Evolutionary conservation across 2,888 invertebrate genomes (phyloP), one percentile per base, ranked within the genome.

Genomic region (Fragum whitleyi): DNA sequence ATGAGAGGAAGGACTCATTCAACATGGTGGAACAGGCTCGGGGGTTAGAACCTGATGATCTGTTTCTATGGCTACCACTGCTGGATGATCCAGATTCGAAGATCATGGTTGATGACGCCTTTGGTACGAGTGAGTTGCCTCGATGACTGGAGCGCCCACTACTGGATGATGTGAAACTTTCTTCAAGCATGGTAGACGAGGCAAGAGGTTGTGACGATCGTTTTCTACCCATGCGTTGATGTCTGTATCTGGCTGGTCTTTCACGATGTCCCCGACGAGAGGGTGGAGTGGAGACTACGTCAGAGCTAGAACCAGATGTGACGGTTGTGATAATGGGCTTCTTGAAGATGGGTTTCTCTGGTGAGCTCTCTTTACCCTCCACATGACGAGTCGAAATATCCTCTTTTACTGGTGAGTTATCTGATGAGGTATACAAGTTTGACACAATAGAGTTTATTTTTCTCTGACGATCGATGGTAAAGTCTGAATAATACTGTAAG

Each of bases 401-500:
- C 51, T 87, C 89, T 32, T 81, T 83, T 1, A 72, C 79, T 39
- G 77, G 78, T 29, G 81, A 73, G 72, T 76, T 81, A 19, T 80
- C 77, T 23, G 82, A 80, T n/a, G 69, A 29, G 0, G 79, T 59
- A 53, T 61, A 61, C 19, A 80, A 77, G 23, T 83, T 69, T 1
- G 79, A 61, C n/a, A 83, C 79, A 79, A 88, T 86, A 42, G 83
- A 72, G 71, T 91, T 87, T 32, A 92, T 90, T 72, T 91, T 91
- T n/a, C 87, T 79, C 79, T 91, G 89, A 11, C 90, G 84, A 73
- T 91, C 91, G 11, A 91, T 77, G 28, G 90, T 91, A 76, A 92
- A 90, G 85, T 91, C 92, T 28, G 89, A 89, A 71, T 92, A 92
- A 71, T 91, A 91, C 77, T 90, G 86, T 67, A 90, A 83, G 39